Percentiles rank a stretch among this genome's conserved stretches.
phyloP scores from a whole-genome alignment of 2,113 vertebrate species.

The Tachysurus vachellii region DNA sequence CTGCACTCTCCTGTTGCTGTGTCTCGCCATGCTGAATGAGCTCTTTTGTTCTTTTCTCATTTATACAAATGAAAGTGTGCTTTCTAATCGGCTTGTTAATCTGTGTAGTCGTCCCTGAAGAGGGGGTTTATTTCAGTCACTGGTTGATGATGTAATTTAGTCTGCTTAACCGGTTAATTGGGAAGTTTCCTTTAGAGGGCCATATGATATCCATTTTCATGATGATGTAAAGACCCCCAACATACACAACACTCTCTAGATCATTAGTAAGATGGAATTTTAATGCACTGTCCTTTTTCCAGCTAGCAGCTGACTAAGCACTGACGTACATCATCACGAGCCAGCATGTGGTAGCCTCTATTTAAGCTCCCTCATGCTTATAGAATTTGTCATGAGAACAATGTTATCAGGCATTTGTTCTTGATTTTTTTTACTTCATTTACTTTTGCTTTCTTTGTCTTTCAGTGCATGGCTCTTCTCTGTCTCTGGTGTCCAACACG shows the following conservation, averaged over 20 bases:
- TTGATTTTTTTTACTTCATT: neutral
- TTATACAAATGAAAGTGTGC: conserved; percentile 10
- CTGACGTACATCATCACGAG: neutral
- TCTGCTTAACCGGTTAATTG: conserved; percentile 5
- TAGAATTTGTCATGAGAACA: neutral
- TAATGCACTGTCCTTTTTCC: conserved; percentile 5
- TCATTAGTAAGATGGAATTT: conserved; percentile 33
- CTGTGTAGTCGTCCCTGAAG: neutral
- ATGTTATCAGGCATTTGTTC: neutral
- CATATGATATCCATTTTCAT: conserved; percentile 3
- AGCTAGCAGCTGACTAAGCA: conserved; percentile 31
- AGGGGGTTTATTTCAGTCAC: conserved; percentile 8
- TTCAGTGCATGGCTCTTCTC: conserved; percentile 50
- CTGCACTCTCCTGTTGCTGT: neutral
- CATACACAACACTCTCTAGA: neutral
- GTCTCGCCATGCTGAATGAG: neutral
- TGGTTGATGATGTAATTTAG: conserved; percentile 14
- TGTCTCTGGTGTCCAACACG: conserved; percentile 52
- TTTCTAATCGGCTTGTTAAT: neutral
- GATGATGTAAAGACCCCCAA: neutral
- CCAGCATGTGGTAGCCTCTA: conserved; percentile 31
- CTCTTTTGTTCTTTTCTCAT: conserved; percentile 15
- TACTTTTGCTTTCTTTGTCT: neutral
- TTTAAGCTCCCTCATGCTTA: conserved; percentile 5
- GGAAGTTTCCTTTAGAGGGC: neutral